Evolutionary conservation across 2,113 vertebrate genomes (phyloP), one percentile per base, ranked within the genome.

Genomic region (Halcyon senegalensis): DNA sequence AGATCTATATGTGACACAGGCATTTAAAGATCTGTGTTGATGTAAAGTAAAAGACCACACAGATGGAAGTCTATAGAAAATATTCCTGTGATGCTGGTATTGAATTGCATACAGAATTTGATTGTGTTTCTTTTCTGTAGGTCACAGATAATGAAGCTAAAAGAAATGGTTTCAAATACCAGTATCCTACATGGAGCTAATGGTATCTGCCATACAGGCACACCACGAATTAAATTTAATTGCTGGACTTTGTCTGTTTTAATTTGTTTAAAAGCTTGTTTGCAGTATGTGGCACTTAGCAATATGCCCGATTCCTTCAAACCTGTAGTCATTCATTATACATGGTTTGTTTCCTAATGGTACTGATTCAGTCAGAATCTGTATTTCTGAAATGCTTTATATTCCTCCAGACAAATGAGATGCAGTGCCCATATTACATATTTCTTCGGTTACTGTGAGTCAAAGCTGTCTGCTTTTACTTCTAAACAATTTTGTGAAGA

Each of bases 261-360:
- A 58, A 76, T 94, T 95, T 82, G 15, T 84, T 90, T 95, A 70
- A 62, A 69, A 94, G 51, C 67, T 91, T 24, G 80, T 93, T 96
- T 96, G 66, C 74, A 88, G 35, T 60, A 70, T 44, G 11, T 73
- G 37, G 37, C 51, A 91, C 24, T 11, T 93, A 79, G 41, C 31
- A 84, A 60, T 62, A 53, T 82, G 33, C 48, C 64, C 46, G 39
- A 75, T 70, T 74, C 27, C 51, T 86, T 39, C 8, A 3, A 48
- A 56, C 39, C 48, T 78, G 15, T 31, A 94, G 70, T 87, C 23
- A 69, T 89, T 94, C n/a, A 69, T 94, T 84, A 66, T 30, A 39
- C 16, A 74, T 30, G 13, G 16, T 46, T 64, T 77, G 11, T 75
- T 92, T 93, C 83, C 39, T 93, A 92, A 75, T 53, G 35, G 12